Evolutionary conservation across 2,888 invertebrate genomes (phyloP), one percentile per base, ranked within the genome.

Genomic region (Tribolium freemani): DNA sequence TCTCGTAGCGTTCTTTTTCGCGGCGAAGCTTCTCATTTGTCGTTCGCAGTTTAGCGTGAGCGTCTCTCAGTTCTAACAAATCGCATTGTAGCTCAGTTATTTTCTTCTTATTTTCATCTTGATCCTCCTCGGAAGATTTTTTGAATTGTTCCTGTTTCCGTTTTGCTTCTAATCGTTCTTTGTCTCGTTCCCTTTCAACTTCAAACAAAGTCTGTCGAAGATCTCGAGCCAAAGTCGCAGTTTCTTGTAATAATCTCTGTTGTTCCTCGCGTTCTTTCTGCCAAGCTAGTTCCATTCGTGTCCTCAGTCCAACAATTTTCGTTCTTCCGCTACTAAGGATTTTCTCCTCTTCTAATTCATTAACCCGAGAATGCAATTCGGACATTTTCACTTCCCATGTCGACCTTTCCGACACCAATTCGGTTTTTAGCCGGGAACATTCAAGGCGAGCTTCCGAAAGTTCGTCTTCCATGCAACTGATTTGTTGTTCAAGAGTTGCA

Each of bases 181-280:
- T 95, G 82, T 96, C 96, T 76, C 96, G 90, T 88, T 96, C 96
- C 72, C 96, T 90, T 87, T 96, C 96, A 78, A 96, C 93, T 89
- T 95, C 96, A 81, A 94, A 95, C 31, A 96, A 88, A 0, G 96
- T 96, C 86, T 96, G 96, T 9, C 96, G 88, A 56, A 97, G 87
- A 85, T 97, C 97, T 72, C 96, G 88, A 0, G 96, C 96, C 72
- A 97, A 88, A 0, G 96, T 96, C 45, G 96, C 95, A 0, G 96
- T 96, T 87, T 97, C 97, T 84, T 96, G 95, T 30, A 97, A 87
- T 45, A 97, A 86, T n/a, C 96, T 89, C 79, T 96, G 96, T 81
- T 96, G 96, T 81, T 97, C 96, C 84, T 96, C 96, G 16, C 97
- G 89, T 86, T 97, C 97, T 84, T 96, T 97, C 82, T 96, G 96